Conservation (phyloP, 2,113 vertebrate species). For the Noturus placidus region DNA sequence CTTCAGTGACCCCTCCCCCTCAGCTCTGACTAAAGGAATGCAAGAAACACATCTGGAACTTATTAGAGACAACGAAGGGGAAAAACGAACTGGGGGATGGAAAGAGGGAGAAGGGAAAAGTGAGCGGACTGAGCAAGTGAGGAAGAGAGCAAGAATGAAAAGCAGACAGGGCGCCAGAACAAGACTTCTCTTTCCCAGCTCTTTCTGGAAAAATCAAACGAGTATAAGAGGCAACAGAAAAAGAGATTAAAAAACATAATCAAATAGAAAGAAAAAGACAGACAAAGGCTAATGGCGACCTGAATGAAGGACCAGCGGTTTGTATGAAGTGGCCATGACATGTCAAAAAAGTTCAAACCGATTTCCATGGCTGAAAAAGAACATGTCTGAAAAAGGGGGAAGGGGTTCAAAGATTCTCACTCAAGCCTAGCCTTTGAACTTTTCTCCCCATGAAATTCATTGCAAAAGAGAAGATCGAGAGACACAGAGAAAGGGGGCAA, state of each 20-base stretch:
- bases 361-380: conserved; percentile 16
- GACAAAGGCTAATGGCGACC: background rate
- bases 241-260: conserved; percentile 9
- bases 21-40: conserved; percentile 76
- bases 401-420: conserved; percentile 45
- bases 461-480: conserved; percentile 39
- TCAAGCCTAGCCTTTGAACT: conserved; percentile 50
- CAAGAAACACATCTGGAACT: conserved; percentile 77
- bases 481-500: conserved; percentile 34
- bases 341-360: conserved; percentile 44
- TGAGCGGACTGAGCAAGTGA: conserved; percentile 57
- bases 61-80: conserved; percentile 68
- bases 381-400: conserved; percentile 17
- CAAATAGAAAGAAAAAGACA: background rate
- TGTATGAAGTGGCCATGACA: conserved; percentile 31
- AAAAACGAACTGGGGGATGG: conserved; percentile 60
- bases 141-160: conserved; percentile 48
- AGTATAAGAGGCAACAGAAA: background rate
- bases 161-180: conserved; percentile 49
- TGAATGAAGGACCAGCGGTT: conserved; percentile 14
- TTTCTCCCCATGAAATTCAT: conserved; percentile 48
- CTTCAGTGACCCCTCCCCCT: conserved; percentile 59
- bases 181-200: conserved; percentile 40
- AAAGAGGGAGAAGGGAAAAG: conserved; percentile 48
- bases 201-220: conserved; percentile 30